Base-by-base conservation (phyloP, 2,888 invertebrate species). In the Andrena haemorrhoa region DNA sequence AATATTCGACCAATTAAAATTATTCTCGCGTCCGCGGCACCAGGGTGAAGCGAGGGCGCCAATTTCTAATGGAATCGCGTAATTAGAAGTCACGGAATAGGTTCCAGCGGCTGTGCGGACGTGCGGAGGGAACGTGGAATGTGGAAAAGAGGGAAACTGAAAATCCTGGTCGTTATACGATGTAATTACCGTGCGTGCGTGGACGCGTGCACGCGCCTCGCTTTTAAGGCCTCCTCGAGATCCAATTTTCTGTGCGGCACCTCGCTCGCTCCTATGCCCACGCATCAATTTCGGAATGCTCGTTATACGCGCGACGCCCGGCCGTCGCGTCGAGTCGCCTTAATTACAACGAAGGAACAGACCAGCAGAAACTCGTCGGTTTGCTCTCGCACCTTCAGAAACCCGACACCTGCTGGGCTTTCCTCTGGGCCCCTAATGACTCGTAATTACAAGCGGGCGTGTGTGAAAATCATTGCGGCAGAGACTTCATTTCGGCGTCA, bases 341-440 rank as follows among this genome's bases (percentile, higher is more conserved):
- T 83, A 87, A 87, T 87, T 87, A 82, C 87, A 85, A 76, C 79
- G 73, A 83, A 79, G 79, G 77, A 71, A 78, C 74, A 73, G 71
- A 60, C 53, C 12, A 61, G 33, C 16, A 35, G 51, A 60, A 68
- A 49, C 31, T 16, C 41, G 16, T 5, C 41, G 64, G 47, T 53
- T 61, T 58, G 33, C 7, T 23, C 51, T 63, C 26, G 71, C 66
- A 4, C 33, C 51, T 60, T 61, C 56, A n/a, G 72, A 71, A 81
- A 81, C 64, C 70, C 80, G 72, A 81, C 83, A 83, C 80, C 65
- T 66, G 79, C 12, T 31, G 61, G 78, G 74, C 65, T 85, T 75
- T 78, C 76, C 81, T 61, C 69, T 61, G 35, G 12, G 31, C 61
- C 83, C 10, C 63, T 85, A 87, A 87, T 85, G 81, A 85, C 83